Percentiles rank a stretch among this genome's conserved stretches.
These are phyloP conservation scores for Callopanchax toddi DNA, from an alignment of 2,113 vertebrate species.

Conservation along the genomic window DNA sequence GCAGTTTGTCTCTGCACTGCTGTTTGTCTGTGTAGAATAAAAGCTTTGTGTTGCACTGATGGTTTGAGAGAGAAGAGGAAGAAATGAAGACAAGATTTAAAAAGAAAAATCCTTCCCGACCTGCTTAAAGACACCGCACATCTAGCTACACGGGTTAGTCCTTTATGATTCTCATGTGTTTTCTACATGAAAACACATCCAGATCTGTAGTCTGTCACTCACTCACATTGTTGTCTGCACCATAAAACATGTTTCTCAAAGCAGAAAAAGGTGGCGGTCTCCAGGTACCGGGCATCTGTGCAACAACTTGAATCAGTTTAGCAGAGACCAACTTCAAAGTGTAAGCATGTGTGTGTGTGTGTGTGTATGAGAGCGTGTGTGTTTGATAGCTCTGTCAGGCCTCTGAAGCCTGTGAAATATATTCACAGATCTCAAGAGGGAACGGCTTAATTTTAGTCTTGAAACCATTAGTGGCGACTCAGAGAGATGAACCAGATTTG, in stretches of 20 bases:
- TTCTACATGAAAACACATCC: conserved; percentile 16
- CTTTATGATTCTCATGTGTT: neutral
- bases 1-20: too few species aligned
- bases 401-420: conserved; percentile 51
- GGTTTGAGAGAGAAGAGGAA: too few species aligned
- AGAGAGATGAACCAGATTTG: conserved; percentile 37
- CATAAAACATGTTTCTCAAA: conserved; percentile 21
- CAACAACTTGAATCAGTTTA: conserved; percentile 43
- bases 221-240: neutral
- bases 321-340: conserved; percentile 46
- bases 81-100: too few species aligned
- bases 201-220: conserved; percentile 19
- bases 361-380: conserved; percentile 7
- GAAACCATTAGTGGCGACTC: conserved; percentile 63
- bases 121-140: too few species aligned
- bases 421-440: conserved; percentile 35
- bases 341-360: neutral
- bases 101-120: too few species aligned
- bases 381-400: conserved; percentile 23
- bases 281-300: conserved; percentile 49
- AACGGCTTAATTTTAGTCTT: conserved; percentile 68
- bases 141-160: neutral
- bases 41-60: too few species aligned
- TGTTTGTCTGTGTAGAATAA: too few species aligned
- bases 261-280: conserved; percentile 22